Conservation (phyloP, 2,113 vertebrate genomes). For the Tragulus kanchil region DNA sequence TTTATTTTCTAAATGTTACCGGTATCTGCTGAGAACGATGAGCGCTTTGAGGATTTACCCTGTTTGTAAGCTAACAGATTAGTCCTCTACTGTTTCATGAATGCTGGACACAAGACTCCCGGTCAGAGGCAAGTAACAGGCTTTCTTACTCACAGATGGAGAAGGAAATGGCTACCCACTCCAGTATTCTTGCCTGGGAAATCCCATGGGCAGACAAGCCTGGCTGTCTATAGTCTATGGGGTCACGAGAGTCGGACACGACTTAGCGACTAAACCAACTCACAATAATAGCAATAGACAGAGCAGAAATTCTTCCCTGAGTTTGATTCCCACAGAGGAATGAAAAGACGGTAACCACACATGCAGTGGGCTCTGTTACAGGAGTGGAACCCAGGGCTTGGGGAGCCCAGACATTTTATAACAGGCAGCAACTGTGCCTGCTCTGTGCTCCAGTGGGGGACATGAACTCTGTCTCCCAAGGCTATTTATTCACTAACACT, state of each 20-base stretch:
- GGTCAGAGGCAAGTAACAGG: not conserved
- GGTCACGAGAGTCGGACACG: too few relatives aligned
- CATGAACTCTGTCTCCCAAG: not conserved
- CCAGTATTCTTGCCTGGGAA: too few relatives aligned
- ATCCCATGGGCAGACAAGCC: too few relatives aligned
- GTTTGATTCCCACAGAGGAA: not conserved
- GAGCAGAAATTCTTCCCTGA: not conserved
- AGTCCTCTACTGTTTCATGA: not conserved
- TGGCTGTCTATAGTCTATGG: too few relatives aligned
- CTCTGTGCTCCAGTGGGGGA: not conserved
- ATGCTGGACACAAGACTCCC: not conserved
- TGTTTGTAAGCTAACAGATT: not conserved
- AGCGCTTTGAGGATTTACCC: not conserved
- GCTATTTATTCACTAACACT: not conserved
- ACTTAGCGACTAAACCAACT: too few relatives aligned
- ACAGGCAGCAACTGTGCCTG: not conserved
- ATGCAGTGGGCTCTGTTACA: not conserved
- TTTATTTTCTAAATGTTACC: not conserved
- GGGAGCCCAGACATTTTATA: constrained; percentile 8
- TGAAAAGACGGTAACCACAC: not conserved
- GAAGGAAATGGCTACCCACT: too few relatives aligned
- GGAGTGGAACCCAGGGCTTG: not conserved
- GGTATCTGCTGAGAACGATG: not conserved
- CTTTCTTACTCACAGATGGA: not conserved
- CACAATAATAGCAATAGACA: not conserved